Evolutionary conservation across 2,888 invertebrate species (phyloP), one percentile per base, ranked within the genome.

Genomic region (Hydriomena furcata): DNA sequence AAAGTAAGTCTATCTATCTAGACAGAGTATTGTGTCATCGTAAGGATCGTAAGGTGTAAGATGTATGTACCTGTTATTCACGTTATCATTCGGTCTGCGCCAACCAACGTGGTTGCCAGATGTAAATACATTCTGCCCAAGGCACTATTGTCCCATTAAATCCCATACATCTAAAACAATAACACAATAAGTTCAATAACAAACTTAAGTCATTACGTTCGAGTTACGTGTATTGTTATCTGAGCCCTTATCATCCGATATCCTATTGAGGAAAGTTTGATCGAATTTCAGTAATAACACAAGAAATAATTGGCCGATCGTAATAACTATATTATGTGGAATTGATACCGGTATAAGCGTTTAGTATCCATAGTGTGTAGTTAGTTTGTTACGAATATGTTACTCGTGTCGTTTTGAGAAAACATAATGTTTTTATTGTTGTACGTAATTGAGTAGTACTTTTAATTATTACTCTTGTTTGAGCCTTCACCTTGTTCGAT

Each of bases 221-320:
- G 37, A 60, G 51, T 60, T 55, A 49, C 36, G 34, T 30, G 50
- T 17, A 41, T 55, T 51, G 47, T 43, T 42, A 37, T 41, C 25
- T 2, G 38, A 43, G 47, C 30, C 43, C 47, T 52, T 52, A 43
- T 47, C 42, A 42, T 25, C 27, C 66, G 61, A 73, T 73, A 74
- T 65, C 69, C 67, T 66, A 71, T 78, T 69, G 58, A 65, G 44
- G 51, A 55, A 79, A 80, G 64, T 83, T 81, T 76, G 76, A 78
- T 79, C 63, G 74, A 71, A 71, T 71, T 67, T 64, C 64, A 55
- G 61, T 58, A 60, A 65, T 62, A 66, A 69, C 62, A 60, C 62
- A 52, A 58, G 36, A 50, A 63, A 63, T 64, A 56, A 66, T 67
- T 60, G 60, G 37, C 24, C 51, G 40, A 55, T 52, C 40, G 48